A percentile compares a stretch with the other conserved stretches of the same genome.
Evolutionary conservation across 1,140 invertebrate genomes (phyloP).

Genomic region (Andrena cerasifolii): DNA sequence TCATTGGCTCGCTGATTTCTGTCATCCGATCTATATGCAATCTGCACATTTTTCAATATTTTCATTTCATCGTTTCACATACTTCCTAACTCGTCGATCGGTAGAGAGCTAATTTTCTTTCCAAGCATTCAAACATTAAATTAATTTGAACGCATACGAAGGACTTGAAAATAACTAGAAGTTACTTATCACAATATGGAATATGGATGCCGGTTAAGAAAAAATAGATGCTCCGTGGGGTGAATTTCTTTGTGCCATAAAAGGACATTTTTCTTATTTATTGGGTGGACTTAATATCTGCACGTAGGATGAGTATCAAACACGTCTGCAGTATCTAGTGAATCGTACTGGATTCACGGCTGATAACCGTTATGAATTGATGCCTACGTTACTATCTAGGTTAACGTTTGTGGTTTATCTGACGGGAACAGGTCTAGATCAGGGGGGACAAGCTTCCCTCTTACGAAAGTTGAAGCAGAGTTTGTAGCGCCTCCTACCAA

Average conservation of each 20-base stretch:
- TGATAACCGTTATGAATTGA: background rate
- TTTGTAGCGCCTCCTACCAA: too few relatives aligned
- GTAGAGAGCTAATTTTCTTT: background rate
- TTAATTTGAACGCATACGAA: background rate
- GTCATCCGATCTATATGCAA: background rate
- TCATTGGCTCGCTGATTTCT: too few relatives aligned
- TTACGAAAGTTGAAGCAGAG: too few relatives aligned
- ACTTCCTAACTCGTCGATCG: background rate
- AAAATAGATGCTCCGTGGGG: background rate
- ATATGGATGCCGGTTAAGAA: background rate
- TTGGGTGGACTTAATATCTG: too few relatives aligned
- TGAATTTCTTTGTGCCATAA: background rate
- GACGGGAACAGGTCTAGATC: background rate
- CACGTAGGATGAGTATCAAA: background rate
- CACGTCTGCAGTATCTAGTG: too few relatives aligned
- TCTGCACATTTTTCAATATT: background rate
- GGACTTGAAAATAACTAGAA: too few relatives aligned
- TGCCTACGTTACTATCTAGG: slow-evolving; percentile 15
- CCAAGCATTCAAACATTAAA: too few relatives aligned
- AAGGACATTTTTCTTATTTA: too few relatives aligned
- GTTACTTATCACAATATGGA: background rate
- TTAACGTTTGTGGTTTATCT: background rate
- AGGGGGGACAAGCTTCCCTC: too few relatives aligned
- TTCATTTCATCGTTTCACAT: background rate
- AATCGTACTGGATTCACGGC: background rate